Evolutionary conservation across 2,888 invertebrate species (phyloP).

Genomic region (Amblyjoppa fuscipennis): DNA sequence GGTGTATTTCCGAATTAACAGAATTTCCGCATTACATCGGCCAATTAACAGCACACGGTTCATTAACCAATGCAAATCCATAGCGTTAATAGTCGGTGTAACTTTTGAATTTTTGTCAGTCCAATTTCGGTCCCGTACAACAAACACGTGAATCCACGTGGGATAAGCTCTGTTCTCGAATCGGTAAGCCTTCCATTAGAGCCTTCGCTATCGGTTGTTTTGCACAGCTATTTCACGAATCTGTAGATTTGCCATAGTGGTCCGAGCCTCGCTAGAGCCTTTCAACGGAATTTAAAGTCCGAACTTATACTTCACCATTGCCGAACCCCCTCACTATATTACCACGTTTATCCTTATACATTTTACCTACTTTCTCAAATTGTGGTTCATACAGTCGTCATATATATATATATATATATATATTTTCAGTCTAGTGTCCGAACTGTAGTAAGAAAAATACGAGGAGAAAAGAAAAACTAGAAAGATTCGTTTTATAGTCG

Average conservation of each 20-base stretch:
- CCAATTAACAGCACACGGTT: neutral
- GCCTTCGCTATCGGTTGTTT: constrained; percentile 32
- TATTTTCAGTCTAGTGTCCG: constrained; percentile 39
- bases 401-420: constrained; percentile 3
- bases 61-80: neutral
- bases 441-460: constrained; percentile 31
- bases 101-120: neutral
- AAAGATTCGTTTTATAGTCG: constrained; percentile 54
- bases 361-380: constrained; percentile 58
- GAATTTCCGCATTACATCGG: neutral
- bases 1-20: neutral
- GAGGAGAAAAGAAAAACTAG: constrained; percentile 41
- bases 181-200: neutral
- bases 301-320: constrained; percentile 5
- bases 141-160: neutral
- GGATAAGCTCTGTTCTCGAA: constrained; percentile 4
- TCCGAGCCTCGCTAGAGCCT: neutral
- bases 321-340: constrained; percentile 50
- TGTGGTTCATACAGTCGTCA: constrained; percentile 42
- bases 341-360: constrained; percentile 55
- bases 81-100: neutral
- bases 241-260: constrained; percentile 34
- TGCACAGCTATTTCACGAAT: constrained; percentile 29
- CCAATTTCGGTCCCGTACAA: neutral
- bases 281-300: constrained; percentile 7